These are phyloP conservation scores for Cossypha caffra DNA, from an alignment of 2,797 vertebrate genomes.

Conservation along the genomic window DNA sequence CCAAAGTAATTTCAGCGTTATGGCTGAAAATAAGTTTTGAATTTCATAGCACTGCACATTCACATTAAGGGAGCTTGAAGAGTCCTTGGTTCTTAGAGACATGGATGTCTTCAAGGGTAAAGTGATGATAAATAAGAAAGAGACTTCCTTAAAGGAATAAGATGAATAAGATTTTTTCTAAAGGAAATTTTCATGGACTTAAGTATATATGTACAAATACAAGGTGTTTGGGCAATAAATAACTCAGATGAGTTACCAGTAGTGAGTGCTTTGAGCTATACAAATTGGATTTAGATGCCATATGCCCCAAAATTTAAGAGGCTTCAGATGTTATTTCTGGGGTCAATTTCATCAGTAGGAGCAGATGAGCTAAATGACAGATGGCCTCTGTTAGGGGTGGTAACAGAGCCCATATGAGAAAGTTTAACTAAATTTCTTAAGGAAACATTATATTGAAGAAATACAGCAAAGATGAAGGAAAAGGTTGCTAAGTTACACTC, in stretches of 20 bases:
- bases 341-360: not conserved
- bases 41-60: not conserved
- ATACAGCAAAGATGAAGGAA: not conserved
- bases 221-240: conserved; percentile 6
- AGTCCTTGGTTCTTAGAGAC: not conserved
- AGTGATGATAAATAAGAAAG: not conserved
- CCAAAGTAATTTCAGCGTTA: not conserved
- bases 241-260: not conserved
- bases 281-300: not conserved
- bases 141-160: not conserved
- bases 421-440: not conserved
- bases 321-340: not conserved
- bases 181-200: not conserved
- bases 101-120: not conserved
- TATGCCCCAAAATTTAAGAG: not conserved
- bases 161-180: not conserved
- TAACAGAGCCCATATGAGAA: not conserved
- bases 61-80: not conserved
- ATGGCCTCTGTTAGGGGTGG: not conserved
- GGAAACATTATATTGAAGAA: not conserved
- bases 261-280: not conserved
- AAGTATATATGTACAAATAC: not conserved
- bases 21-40: not conserved
- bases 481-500: not conserved
- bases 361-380: not conserved